Percentiles rank a stretch among this genome's conserved stretches.
Evolutionary conservation across 92 coral and sea anemone genomes (phyloP).

Genomic region (Parazoanthus darwini): DNA sequence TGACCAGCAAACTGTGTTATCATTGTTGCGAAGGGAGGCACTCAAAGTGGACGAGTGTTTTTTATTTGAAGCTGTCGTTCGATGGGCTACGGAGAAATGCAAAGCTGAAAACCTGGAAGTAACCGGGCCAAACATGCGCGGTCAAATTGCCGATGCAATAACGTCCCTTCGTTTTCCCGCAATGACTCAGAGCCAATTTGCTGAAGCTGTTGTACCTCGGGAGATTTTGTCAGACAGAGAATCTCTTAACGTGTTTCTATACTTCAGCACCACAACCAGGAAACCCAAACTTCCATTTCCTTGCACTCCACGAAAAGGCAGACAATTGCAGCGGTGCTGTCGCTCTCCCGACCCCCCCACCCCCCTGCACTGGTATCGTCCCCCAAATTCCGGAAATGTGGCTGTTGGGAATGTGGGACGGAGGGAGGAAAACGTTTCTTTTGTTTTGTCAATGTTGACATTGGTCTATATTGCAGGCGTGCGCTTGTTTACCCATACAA

Average conservation of each 20-base stretch:
- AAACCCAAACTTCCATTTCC: constrained; percentile 60
- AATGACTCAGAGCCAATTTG: constrained; percentile 71
- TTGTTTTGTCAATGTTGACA: constrained; percentile 51
- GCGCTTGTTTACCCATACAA: constrained; percentile 59
- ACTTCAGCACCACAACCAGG: constrained; percentile 40
- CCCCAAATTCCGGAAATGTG: constrained; percentile 49
- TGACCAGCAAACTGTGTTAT: constrained; percentile 42
- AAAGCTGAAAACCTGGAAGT: constrained; percentile 37
- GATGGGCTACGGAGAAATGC: constrained; percentile 68
- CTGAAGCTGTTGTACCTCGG: constrained; percentile 66
- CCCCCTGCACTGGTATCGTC: constrained; percentile 71
- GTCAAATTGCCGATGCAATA: constrained; percentile 62
- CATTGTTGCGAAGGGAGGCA: constrained; percentile 58
- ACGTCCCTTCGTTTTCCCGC: constrained; percentile 64
- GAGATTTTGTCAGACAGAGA: constrained; percentile 63
- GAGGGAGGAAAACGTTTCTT: constrained; percentile 57
- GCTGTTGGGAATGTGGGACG: constrained; percentile 48
- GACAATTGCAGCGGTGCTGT: constrained; percentile 56
- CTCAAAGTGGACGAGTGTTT: constrained; percentile 59
- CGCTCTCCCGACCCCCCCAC: constrained; percentile 61
- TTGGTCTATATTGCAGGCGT: constrained; percentile 64
- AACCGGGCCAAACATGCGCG: constrained; percentile 58
- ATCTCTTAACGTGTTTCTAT: constrained; percentile 63
- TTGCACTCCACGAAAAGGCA: constrained; percentile 54
- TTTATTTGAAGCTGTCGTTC: constrained; percentile 57